These are phyloP conservation scores for Drosophila planitibia DNA, from an alignment of 2,888 invertebrate genomes.

Conservation along the genomic window DNA sequence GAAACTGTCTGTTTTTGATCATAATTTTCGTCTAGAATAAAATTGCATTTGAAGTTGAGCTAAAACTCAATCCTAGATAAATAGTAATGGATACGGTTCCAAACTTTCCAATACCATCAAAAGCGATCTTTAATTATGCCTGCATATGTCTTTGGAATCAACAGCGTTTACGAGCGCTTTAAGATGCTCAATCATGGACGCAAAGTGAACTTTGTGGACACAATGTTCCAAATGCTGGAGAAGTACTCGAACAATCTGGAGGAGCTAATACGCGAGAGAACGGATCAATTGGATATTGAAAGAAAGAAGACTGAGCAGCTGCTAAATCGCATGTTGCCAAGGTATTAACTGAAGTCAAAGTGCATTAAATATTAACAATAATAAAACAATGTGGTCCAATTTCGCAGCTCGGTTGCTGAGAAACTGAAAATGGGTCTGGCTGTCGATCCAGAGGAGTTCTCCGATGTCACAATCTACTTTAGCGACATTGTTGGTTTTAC, in stretches of 20 bases:
- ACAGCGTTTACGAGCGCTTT: constrained; percentile 92
- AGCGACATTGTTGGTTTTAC: constrained; percentile 98
- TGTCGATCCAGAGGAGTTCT: constrained; percentile 97
- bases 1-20: not conserved
- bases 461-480: constrained; percentile 97
- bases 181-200: constrained; percentile 96
- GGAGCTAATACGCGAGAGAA: constrained; percentile 95
- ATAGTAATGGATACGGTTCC: not conserved
- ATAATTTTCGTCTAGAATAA: not conserved
- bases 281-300: constrained; percentile 96
- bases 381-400: not conserved
- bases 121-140: not conserved
- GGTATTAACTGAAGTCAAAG: constrained; percentile 83
- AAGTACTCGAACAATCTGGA: constrained; percentile 98
- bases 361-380: fast-evolving
- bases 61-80: not conserved
- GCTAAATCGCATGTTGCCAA: constrained; percentile 94
- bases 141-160: not conserved
- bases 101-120: not conserved
- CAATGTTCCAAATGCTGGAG: constrained; percentile 98
- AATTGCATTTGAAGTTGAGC: not conserved
- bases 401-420: constrained; percentile 94
- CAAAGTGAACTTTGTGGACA: constrained; percentile 97
- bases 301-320: constrained; percentile 98
- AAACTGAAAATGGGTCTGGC: constrained; percentile 95